Percentiles rank a stretch among this genome's conserved stretches.
Evolutionary conservation across 2,888 invertebrate genomes (phyloP).

Genomic region (Spicauda simplicius): DNA sequence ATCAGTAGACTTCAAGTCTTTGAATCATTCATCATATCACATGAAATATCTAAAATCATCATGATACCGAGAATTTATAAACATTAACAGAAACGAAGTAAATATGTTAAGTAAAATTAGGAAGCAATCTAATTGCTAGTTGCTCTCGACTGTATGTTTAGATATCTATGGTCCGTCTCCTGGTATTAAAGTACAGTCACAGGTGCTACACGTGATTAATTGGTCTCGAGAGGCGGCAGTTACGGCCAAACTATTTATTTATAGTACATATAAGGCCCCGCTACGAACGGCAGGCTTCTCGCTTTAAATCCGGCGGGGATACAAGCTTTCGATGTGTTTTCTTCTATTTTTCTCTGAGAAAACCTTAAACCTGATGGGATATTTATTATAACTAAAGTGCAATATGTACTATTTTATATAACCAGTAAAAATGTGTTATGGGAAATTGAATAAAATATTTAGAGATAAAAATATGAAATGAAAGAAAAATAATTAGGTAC

Average conservation of each 20-base stretch:
- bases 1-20: too few relatives aligned
- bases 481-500: too few relatives aligned
- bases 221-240: conserved; percentile 60
- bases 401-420: neutral
- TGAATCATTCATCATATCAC: too few relatives aligned
- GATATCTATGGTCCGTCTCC: conserved; percentile 52
- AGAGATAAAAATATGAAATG: too few relatives aligned
- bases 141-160: conserved; percentile 8
- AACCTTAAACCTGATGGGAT: conserved; percentile 30
- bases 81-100: neutral
- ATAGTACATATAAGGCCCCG: conserved; percentile 54
- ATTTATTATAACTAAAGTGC: conserved; percentile 13
- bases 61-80: too few relatives aligned
- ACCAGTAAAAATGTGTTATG: too few relatives aligned
- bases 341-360: conserved; percentile 28
- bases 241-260: conserved; percentile 66
- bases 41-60: too few relatives aligned
- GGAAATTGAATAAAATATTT: too few relatives aligned
- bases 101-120: neutral
- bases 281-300: conserved; percentile 53
- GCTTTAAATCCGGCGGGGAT: conserved; percentile 53
- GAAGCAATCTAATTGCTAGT: conserved; percentile 1
- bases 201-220: conserved; percentile 76
- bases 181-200: conserved; percentile 64
- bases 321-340: conserved; percentile 45